A percentile compares a stretch with the other conserved stretches of the same genome.
Evolutionary conservation across 1,140 invertebrate species (phyloP).

Genomic region (Stenopsyche tienmushanensis): DNA sequence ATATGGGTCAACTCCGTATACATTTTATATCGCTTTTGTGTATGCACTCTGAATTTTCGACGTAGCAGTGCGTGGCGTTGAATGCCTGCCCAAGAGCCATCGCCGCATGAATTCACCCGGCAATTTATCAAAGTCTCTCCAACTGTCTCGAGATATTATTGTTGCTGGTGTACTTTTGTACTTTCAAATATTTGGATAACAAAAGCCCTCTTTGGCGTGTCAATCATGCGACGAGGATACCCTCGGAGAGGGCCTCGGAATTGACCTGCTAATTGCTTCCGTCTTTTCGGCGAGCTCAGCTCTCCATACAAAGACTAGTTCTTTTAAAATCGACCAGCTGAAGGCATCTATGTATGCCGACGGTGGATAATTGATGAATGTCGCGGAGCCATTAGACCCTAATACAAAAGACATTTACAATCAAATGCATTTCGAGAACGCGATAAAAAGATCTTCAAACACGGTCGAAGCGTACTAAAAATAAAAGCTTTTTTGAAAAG

Average conservation of each 20-base stretch:
- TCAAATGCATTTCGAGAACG: no score
- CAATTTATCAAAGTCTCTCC: constrained; percentile 27
- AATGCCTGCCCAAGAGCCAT: background rate
- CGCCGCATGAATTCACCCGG: background rate
- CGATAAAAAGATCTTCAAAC: no score
- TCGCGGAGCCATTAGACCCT: background rate
- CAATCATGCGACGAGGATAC: constrained; percentile 10
- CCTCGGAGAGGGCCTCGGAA: constrained; percentile 5
- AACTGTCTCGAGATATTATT: constrained; percentile 25
- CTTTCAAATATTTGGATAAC: constrained; percentile 29
- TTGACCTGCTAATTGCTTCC: constrained; percentile 31
- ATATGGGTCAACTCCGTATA: no score
- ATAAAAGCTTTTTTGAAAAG: no score
- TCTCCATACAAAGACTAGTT: constrained; percentile 2
- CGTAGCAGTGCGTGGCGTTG: no score
- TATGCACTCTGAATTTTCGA: no score
- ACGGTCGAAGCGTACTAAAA: no score
- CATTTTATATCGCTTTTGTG: no score
- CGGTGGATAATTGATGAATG: background rate
- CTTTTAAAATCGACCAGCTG: background rate
- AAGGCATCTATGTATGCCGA: background rate
- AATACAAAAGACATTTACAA: no score
- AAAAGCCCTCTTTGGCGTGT: constrained; percentile 16
- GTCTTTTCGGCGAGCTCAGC: background rate
- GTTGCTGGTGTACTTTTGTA: constrained; percentile 6